Evolutionary conservation across 2,888 invertebrate species (phyloP).

Genomic region (Corbicula japonica): DNA sequence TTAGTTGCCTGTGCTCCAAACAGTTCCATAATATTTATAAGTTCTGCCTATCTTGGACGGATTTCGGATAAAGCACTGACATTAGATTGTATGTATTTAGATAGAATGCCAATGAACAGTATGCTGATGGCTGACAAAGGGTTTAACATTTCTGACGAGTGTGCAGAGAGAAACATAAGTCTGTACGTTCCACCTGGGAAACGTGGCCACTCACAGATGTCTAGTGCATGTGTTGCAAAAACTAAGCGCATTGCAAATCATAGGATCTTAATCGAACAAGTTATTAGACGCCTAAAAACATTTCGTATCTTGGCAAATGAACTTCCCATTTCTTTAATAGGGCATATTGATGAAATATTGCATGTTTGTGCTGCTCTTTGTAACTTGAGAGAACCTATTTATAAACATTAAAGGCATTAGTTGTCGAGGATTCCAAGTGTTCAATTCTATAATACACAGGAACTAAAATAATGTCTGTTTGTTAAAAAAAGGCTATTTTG

Average conservation of each 20-base stretch:
- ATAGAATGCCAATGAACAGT: conserved; percentile 35
- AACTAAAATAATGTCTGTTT: no score
- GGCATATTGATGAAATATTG: conserved; percentile 59
- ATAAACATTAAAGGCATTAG: background rate
- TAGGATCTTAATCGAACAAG: conserved; percentile 63
- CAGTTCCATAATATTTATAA: conserved; percentile 53
- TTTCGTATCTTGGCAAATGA: conserved; percentile 56
- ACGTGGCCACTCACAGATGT: conserved; percentile 55
- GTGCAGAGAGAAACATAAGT: conserved; percentile 15
- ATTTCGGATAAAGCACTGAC: conserved; percentile 57
- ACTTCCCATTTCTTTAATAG: conserved; percentile 53
- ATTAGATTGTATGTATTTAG: conserved; percentile 51
- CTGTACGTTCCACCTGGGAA: conserved; percentile 57
- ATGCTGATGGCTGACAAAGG: conserved; percentile 66
- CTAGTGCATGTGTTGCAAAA: conserved; percentile 43
- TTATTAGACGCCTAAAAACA: conserved; percentile 62
- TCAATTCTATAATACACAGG: no score
- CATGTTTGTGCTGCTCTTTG: conserved; percentile 52
- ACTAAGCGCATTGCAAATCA: conserved; percentile 63
- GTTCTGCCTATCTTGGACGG: conserved; percentile 50
- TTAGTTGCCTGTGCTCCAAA: conserved; percentile 58
- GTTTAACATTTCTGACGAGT: conserved; percentile 56
- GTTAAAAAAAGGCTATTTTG: no score
- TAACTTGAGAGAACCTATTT: conserved; percentile 37
- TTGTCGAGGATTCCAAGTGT: background rate